Evolutionary conservation across 2,888 invertebrate genomes (phyloP).

Genomic region (Zygogramma bicolorata): DNA sequence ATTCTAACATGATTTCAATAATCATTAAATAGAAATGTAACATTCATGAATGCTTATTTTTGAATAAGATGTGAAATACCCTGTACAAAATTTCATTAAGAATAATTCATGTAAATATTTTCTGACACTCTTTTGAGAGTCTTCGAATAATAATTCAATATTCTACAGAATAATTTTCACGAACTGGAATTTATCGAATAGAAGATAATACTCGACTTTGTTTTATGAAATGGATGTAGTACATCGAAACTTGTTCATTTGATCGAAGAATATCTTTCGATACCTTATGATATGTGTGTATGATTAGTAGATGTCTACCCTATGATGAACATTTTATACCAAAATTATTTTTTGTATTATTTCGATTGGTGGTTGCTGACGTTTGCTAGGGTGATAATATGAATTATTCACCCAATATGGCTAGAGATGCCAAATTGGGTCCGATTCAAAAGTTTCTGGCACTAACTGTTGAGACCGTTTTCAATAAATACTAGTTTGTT

Average conservation of each 20-base stretch:
- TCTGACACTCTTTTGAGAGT: too few relatives aligned
- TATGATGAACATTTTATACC: not conserved
- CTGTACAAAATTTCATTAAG: not conserved
- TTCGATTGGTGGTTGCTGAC: not conserved
- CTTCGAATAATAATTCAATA: too few relatives aligned
- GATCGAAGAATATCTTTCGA: not conserved
- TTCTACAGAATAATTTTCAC: too few relatives aligned
- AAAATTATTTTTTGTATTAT: not conserved
- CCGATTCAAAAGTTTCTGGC: conserved; percentile 22
- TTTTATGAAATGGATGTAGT: too few relatives aligned
- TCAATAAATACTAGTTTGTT: conserved; percentile 26
- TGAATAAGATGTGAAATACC: not conserved
- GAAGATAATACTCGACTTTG: too few relatives aligned
- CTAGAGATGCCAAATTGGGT: not conserved
- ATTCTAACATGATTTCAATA: too few relatives aligned
- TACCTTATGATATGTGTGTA: too few relatives aligned
- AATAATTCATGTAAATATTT: too few relatives aligned
- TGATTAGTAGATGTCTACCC: not conserved
- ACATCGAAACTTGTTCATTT: not conserved
- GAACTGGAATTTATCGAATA: too few relatives aligned
- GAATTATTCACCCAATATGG: not conserved
- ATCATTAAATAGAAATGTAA: too few relatives aligned
- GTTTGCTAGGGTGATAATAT: too few relatives aligned
- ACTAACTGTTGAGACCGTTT: conserved; percentile 24
- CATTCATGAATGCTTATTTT: not conserved